Conservation (phyloP, 2,113 vertebrate genomes). For the Rhabdornis inornatus region DNA sequence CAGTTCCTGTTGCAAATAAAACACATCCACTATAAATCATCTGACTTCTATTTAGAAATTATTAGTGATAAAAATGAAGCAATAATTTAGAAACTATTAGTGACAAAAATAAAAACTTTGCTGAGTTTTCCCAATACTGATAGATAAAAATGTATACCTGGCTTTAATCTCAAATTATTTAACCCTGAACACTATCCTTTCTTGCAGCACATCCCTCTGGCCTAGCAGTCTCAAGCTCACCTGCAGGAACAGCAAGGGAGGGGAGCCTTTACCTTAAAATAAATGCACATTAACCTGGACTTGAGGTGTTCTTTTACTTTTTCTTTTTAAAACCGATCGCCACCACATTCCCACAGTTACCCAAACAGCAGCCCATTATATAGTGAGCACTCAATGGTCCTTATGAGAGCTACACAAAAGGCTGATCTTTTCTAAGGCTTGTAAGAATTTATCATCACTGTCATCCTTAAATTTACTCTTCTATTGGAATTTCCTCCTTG, state of each 20-base stretch:
- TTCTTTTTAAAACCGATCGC: background rate
- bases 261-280: background rate
- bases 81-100: background rate
- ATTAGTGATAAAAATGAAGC: background rate
- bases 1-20: background rate
- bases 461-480: conserved; percentile 51
- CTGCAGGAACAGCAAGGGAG: background rate
- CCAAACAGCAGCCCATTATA: conserved; percentile 11
- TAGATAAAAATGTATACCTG: background rate
- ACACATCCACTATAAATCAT: background rate
- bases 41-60: background rate
- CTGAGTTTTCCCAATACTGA: background rate
- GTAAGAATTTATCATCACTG: conserved; percentile 60
- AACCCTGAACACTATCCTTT: background rate
- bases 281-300: background rate
- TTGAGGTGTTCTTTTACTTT: background rate
- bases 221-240: background rate
- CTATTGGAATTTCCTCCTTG: conserved; percentile 59
- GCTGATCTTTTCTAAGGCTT: conserved; percentile 40
- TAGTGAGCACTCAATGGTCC: background rate
- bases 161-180: background rate
- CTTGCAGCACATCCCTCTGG: background rate
- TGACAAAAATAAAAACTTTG: background rate
- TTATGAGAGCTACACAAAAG: conserved; percentile 25
- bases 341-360: background rate